Evolutionary conservation across 2,888 invertebrate species (phyloP).

Genomic region (Psococerastis gibbosa): DNA sequence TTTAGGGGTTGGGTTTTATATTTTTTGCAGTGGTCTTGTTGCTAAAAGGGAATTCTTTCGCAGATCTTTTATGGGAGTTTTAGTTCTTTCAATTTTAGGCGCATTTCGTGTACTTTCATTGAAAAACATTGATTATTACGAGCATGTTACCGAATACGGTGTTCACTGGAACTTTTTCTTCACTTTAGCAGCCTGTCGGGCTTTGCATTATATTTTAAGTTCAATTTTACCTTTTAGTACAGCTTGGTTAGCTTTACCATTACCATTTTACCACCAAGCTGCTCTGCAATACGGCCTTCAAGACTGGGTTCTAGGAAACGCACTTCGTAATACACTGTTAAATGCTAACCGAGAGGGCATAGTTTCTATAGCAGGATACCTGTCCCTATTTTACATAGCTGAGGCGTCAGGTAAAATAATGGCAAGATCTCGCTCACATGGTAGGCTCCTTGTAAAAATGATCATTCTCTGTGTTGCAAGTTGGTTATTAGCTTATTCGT

Average conservation of each 20-base stretch:
- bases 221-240: constrained; percentile 32
- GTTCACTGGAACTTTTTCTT: constrained; percentile 97
- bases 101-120: constrained; percentile 37
- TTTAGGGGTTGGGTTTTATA: constrained; percentile 77
- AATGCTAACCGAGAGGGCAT: constrained; percentile 85
- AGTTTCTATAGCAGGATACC: constrained; percentile 65
- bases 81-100: constrained; percentile 39
- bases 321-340: constrained; percentile 38
- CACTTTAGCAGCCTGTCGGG: constrained; percentile 67
- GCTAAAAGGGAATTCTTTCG: constrained; percentile 26
- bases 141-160: constrained; percentile 86
- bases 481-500: constrained; percentile 17
- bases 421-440: constrained; percentile 22
- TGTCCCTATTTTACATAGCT: constrained; percentile 62
- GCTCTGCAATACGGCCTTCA: constrained; percentile 41
- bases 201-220: constrained; percentile 43
- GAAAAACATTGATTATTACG: constrained; percentile 56
- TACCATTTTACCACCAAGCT: constrained; percentile 44
- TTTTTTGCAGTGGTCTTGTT: constrained; percentile 61
- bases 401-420: constrained; percentile 40
- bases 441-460: constrained; percentile 20
- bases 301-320: constrained; percentile 45
- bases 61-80: constrained; percentile 23
- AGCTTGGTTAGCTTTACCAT: constrained; percentile 33
- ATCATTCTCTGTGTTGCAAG: constrained; percentile 15